These are phyloP conservation scores for Sesamia nonagrioides DNA, from an alignment of 1,140 invertebrate genomes.

Conservation along the genomic window DNA sequence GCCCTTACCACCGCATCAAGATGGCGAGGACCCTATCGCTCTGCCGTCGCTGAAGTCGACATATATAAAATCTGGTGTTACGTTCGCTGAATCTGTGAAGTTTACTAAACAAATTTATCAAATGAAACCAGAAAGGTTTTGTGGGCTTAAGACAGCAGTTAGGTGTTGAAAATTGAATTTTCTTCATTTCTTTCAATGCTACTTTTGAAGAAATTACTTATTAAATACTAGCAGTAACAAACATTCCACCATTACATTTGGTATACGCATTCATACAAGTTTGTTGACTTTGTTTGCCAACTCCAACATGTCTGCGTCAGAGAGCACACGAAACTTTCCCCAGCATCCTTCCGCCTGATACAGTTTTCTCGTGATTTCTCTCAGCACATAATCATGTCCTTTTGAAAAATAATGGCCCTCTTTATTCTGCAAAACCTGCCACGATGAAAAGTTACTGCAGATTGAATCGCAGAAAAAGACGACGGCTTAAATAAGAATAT, in stretches of 20 bases:
- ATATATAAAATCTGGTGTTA: too few relatives aligned
- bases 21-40: too few relatives aligned
- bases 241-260: background rate
- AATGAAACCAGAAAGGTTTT: too few relatives aligned
- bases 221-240: too few relatives aligned
- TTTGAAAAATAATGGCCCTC: slow-evolving; percentile 55
- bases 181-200: too few relatives aligned
- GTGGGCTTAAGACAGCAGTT: too few relatives aligned
- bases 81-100: too few relatives aligned
- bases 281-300: slow-evolving; percentile 24
- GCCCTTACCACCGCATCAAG: too few relatives aligned
- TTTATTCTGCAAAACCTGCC: slow-evolving; percentile 52
- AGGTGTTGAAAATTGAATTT: too few relatives aligned
- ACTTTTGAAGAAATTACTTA: too few relatives aligned
- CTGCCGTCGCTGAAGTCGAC: too few relatives aligned
- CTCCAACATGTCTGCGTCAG: slow-evolving; percentile 22
- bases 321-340: slow-evolving; percentile 25
- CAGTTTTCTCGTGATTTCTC: slow-evolving; percentile 46
- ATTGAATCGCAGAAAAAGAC: slow-evolving; percentile 60
- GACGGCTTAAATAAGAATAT: slow-evolving; percentile 40
- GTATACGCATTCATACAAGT: slow-evolving; percentile 21
- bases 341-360: slow-evolving; percentile 37
- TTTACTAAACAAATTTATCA: too few relatives aligned
- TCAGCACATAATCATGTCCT: slow-evolving; percentile 48
- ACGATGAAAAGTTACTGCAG: slow-evolving; percentile 66